phyloP scores from a whole-genome alignment of 2,797 vertebrate genomes.

The Pteronotus mesoamericanus region DNA sequence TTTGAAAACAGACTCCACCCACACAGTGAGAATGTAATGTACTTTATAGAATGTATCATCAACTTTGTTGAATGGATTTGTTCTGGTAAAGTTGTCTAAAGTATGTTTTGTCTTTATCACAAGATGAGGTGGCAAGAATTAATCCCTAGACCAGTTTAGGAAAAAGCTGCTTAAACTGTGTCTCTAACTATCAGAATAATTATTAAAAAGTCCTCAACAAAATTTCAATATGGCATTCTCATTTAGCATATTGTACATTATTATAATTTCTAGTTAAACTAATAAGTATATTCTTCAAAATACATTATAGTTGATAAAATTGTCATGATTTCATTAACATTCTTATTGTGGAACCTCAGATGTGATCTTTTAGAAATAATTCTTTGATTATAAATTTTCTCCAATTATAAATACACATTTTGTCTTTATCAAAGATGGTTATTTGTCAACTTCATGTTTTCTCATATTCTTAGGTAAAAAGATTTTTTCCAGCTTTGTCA shows the following conservation, averaged over 20 bases:
- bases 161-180: background rate
- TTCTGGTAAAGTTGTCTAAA: background rate
- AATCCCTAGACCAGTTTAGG: background rate
- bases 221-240: background rate
- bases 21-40: background rate
- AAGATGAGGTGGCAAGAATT: background rate
- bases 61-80: background rate
- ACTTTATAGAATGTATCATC: background rate
- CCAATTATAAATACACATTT: background rate
- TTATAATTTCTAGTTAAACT: conserved; percentile 1
- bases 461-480: background rate
- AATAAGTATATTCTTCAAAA: conserved; percentile 27
- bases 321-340: background rate
- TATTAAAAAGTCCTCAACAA: background rate
- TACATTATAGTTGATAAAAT: conserved; percentile 37
- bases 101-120: background rate
- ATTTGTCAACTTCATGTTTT: background rate
- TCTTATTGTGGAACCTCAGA: background rate
- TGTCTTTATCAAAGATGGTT: background rate
- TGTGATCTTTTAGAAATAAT: background rate
- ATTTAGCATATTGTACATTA: conserved; percentile 1
- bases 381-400: background rate
- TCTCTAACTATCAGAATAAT: background rate
- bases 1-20: background rate
- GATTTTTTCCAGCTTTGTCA: background rate